Evolutionary conservation across 1,140 invertebrate species (phyloP).

Genomic region (Tribolium madens): DNA sequence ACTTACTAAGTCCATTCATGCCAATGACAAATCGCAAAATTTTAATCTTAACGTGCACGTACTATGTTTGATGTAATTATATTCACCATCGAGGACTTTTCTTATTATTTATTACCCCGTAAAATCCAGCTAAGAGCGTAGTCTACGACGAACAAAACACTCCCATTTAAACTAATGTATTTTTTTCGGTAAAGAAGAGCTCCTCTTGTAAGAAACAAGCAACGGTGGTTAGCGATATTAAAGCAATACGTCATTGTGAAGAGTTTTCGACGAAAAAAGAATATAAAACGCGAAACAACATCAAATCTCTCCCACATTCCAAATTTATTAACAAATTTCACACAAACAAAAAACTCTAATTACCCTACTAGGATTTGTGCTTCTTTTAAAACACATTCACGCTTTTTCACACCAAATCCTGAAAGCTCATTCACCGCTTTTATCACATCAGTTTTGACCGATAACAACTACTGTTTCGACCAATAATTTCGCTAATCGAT

Average conservation of each 20-base stretch:
- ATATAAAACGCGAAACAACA: slow-evolving; percentile 29
- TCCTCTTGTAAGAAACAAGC: slow-evolving; percentile 37
- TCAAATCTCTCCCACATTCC: slow-evolving; percentile 7
- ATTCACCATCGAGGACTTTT: slow-evolving; percentile 34
- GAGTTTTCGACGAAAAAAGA: slow-evolving; percentile 25
- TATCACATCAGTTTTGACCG: background rate
- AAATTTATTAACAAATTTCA: slow-evolving; percentile 35
- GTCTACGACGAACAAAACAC: slow-evolving; percentile 30
- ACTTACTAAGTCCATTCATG: slow-evolving; percentile 31
- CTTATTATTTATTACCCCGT: slow-evolving; percentile 34
- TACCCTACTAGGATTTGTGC: background rate
- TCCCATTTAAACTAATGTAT: slow-evolving; percentile 39
- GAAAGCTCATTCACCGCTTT: background rate
- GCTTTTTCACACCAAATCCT: background rate
- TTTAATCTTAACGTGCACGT: slow-evolving; percentile 27
- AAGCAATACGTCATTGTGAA: slow-evolving; percentile 33
- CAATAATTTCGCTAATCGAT: background rate
- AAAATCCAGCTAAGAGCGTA: slow-evolving; percentile 37
- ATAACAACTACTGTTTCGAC: background rate
- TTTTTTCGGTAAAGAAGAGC: slow-evolving; percentile 38
- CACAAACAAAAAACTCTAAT: slow-evolving; percentile 8
- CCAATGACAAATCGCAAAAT: slow-evolving; percentile 31
- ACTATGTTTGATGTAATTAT: slow-evolving; percentile 30
- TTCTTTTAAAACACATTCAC: background rate
- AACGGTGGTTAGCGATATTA: slow-evolving; percentile 37